phyloP scores from a whole-genome alignment of 2,888 invertebrate species.

The Caprella mutica region DNA sequence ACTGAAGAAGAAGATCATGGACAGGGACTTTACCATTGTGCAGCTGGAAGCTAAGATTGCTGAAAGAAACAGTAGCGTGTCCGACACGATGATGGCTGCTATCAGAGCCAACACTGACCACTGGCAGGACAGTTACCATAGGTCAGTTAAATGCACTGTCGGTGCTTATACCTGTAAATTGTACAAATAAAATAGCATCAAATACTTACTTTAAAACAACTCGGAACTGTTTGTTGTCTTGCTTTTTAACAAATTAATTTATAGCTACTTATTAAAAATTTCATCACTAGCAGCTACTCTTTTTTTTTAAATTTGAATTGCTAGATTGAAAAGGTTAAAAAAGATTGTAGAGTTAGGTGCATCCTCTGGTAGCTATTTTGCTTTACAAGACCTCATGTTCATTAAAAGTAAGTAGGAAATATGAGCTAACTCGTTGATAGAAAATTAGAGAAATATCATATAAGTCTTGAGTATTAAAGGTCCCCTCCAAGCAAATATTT shows the following conservation, averaged over 20 bases:
- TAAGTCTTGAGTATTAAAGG: too few species aligned
- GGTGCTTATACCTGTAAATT: conserved; percentile 35
- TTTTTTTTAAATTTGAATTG: neutral
- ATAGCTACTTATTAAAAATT: neutral
- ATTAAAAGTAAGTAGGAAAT: neutral
- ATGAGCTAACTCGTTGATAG: too few species aligned
- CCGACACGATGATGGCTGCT: conserved; percentile 54
- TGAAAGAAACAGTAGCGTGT: too few species aligned
- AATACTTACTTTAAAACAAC: neutral
- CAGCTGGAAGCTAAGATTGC: too few species aligned
- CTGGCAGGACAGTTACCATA: conserved; percentile 87
- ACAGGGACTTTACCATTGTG: too few species aligned
- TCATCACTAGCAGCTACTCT: neutral
- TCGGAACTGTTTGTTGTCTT: neutral
- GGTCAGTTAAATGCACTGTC: conserved; percentile 43
- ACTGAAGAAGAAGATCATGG: too few species aligned
- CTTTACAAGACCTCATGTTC: neutral
- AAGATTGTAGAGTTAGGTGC: neutral
- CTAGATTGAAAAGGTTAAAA: neutral
- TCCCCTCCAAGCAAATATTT: too few species aligned
- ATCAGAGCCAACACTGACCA: conserved; percentile 70
- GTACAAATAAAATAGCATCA: neutral
- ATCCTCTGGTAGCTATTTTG: neutral
- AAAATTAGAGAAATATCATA: too few species aligned
- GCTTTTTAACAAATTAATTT: neutral